These are phyloP conservation scores for Zhengitettix transpicula DNA, from an alignment of 2,888 invertebrate species.

Conservation along the genomic window DNA sequence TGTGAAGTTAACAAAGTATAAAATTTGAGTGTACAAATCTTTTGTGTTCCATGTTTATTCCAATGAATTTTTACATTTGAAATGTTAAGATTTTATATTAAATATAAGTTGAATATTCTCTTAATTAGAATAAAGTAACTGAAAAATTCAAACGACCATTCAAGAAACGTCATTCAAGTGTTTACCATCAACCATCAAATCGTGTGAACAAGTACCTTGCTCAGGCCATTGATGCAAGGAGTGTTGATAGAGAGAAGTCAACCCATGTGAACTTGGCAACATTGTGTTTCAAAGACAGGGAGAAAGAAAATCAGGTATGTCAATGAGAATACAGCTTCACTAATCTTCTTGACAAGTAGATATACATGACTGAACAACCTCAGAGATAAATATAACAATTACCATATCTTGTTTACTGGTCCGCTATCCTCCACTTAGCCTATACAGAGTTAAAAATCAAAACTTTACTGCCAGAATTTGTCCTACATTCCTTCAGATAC, in stretches of 20 bases:
- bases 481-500: no score
- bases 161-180: conserved; percentile 73
- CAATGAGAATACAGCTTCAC: no score
- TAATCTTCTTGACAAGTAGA: background rate
- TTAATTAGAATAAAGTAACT: conserved; percentile 58
- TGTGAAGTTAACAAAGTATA: background rate
- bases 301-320: conserved; percentile 63
- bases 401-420: no score
- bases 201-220: conserved; percentile 83
- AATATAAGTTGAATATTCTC: background rate
- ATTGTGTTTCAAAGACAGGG: conserved; percentile 66
- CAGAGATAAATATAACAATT: no score
- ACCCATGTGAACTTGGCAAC: conserved; percentile 75
- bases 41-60: no score
- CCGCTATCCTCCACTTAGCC: no score
- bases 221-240: conserved; percentile 79
- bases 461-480: no score
- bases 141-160: conserved; percentile 77
- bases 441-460: no score
- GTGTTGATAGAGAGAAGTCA: conserved; percentile 78
- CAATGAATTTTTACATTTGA: background rate
- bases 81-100: background rate
- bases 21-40: no score
- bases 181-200: conserved; percentile 77
- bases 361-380: background rate